Percentiles rank a stretch among this genome's conserved stretches.
Conservation (phyloP, 2,888 invertebrate species). For the Parnassius orleans region DNA sequence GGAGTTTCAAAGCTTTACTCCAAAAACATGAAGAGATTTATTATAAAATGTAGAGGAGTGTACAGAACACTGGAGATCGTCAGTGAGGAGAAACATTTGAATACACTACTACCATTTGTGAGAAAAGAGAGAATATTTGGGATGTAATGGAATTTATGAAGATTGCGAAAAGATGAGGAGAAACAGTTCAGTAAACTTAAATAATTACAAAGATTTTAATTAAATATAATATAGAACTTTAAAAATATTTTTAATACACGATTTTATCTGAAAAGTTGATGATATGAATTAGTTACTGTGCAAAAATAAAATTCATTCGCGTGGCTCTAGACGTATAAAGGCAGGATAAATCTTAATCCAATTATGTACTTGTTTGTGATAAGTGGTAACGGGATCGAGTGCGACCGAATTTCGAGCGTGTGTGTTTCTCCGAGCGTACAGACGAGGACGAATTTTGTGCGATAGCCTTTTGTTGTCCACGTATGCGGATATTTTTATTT, state of each 20-base stretch:
- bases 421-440: constrained; percentile 15
- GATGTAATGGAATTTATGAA: too few species aligned
- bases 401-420: constrained; percentile 36
- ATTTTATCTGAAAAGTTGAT: too few species aligned
- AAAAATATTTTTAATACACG: too few species aligned
- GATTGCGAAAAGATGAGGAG: too few species aligned
- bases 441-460: constrained; percentile 13
- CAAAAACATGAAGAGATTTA: too few species aligned
- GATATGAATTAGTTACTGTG: background rate
- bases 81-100: too few species aligned
- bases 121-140: too few species aligned
- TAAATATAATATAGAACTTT: too few species aligned
- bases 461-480: constrained; percentile 7
- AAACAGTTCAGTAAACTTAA: too few species aligned
- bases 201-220: too few species aligned
- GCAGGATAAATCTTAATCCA: constrained; percentile 37
- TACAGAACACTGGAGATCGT: background rate
- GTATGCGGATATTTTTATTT: background rate
- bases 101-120: too few species aligned
- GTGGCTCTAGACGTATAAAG: constrained; percentile 22
- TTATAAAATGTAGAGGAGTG: background rate
- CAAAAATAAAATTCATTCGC: background rate
- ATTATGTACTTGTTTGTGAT: constrained; percentile 33
- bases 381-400: constrained; percentile 38
- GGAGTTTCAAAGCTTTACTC: too few species aligned